Evolutionary conservation across 1,140 invertebrate species (phyloP), one percentile per base, ranked within the genome.

Genomic region (Heliconius nattereri): DNA sequence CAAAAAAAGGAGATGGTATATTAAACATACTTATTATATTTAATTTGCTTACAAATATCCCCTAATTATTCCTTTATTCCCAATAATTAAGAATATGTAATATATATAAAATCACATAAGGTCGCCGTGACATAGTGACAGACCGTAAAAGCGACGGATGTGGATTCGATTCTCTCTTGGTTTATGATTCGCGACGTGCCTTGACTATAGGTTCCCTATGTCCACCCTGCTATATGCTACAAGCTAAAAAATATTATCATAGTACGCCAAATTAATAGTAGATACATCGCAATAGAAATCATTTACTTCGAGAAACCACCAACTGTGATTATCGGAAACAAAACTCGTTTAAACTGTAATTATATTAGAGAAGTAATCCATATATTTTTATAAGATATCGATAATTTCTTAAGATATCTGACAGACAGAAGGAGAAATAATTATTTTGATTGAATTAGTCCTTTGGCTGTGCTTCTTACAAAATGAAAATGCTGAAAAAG

Each of bases 301-400:
- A 75, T 45, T 54, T 26, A 35, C 60, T 76, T 60, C 54, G 52
- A 20, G 52, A 23, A 78, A 35, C 72, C 26, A 54, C 71, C 26
- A 60, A 78, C 40, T 73, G 35, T 26, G 77, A 78, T 78, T 60
- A 78, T 78, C 72, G 66, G 71, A 73, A 78, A 78, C 77, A 78
- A 74, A 37, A 73, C 71, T 73, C 77, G 77, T 78, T 78, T 71
- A 72, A 32, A 74, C 73, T 37, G 32, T 78, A 72, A 78, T 73
- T 73, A 32, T 23, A 60, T 73, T 78, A 78, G 77, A 35, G 72
- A 73, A 40, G 11, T 71, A 20, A 71, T 76, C 75, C 32, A 71
- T 49, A 26, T 37, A 57, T 54, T 19, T 66, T 19, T 54, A 66
- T 66, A 66, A 26, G 60, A 66, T 29, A 13, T 66, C 60, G 60